Conservation (phyloP, 2,797 vertebrate species). For the Muscicapa striata region DNA sequence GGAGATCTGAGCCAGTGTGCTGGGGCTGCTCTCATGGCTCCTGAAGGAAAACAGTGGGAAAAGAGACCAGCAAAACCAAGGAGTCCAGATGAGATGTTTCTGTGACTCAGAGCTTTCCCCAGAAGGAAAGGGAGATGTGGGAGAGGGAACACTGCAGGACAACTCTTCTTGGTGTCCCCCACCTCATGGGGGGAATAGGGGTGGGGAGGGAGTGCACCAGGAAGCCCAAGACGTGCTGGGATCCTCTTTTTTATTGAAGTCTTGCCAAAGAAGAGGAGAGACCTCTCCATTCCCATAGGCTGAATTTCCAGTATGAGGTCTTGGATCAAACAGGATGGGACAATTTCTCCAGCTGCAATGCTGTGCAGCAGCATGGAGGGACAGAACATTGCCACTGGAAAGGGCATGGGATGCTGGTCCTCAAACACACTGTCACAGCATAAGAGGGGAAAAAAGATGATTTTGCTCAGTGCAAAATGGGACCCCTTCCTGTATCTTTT, state of each 20-base stretch:
- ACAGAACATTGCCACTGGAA: neutral
- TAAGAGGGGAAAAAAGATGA: neutral
- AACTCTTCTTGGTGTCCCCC: neutral
- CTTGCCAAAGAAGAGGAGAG: neutral
- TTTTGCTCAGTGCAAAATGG: neutral
- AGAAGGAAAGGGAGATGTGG: neutral
- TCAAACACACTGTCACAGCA: neutral
- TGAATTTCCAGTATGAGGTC: neutral
- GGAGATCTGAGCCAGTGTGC: neutral
- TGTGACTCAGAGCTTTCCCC: neutral
- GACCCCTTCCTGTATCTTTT: neutral
- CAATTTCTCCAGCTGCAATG: neutral
- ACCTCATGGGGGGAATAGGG: fast-evolving
- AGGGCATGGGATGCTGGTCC: neutral
- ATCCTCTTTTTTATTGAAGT: neutral
- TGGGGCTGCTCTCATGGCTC: neutral
- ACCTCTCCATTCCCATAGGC: neutral
- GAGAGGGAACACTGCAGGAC: neutral
- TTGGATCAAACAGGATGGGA: neutral
- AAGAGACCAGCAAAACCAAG: neutral
- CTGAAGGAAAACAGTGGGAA: neutral
- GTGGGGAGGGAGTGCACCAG: neutral
- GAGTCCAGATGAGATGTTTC: neutral
- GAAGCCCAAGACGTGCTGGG: neutral
- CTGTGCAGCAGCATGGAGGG: neutral